A percentile compares a stretch with the other conserved stretches of the same genome.
Conservation (phyloP, 2,888 invertebrate genomes). For the Lysandra bellargus region DNA sequence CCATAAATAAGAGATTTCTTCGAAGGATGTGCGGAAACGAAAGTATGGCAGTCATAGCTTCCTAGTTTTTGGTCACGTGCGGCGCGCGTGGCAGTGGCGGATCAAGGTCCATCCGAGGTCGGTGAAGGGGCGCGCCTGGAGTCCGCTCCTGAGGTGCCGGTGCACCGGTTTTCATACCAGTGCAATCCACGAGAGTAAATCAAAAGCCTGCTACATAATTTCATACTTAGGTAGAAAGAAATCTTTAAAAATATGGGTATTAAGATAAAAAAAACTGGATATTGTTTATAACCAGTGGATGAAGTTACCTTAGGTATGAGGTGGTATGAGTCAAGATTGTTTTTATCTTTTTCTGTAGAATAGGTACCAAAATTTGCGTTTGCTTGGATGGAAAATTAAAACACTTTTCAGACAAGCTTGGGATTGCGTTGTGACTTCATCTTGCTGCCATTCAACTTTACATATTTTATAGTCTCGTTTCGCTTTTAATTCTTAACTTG, state of each 20-base stretch:
- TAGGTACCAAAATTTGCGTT: too few species aligned
- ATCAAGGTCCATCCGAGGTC: constrained; percentile 7
- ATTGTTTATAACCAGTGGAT: too few species aligned
- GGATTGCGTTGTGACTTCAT: too few species aligned
- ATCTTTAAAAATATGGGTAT: too few species aligned
- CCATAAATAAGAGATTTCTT: not conserved
- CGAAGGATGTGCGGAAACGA: constrained; percentile 1
- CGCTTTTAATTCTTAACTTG: not conserved
- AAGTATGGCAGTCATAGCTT: constrained; percentile 7
- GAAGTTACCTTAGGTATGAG: too few species aligned
- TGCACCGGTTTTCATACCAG: not conserved
- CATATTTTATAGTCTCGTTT: not conserved
- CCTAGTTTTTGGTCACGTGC: constrained; percentile 9
- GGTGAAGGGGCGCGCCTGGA: constrained; percentile 11
- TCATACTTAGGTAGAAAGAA: not conserved
- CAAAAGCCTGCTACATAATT: not conserved
- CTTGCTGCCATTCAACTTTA: too few species aligned
- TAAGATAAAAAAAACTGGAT: too few species aligned
- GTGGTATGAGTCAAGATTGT: too few species aligned
- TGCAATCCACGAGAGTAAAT: not conserved
- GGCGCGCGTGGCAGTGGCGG: not conserved
- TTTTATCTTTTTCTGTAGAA: too few species aligned
- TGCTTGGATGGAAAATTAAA: too few species aligned
- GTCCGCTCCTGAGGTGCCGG: not conserved
- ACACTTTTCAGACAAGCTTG: too few species aligned